Conservation (phyloP, 2,888 invertebrate genomes). For the Ornithoptera alexandrae region DNA sequence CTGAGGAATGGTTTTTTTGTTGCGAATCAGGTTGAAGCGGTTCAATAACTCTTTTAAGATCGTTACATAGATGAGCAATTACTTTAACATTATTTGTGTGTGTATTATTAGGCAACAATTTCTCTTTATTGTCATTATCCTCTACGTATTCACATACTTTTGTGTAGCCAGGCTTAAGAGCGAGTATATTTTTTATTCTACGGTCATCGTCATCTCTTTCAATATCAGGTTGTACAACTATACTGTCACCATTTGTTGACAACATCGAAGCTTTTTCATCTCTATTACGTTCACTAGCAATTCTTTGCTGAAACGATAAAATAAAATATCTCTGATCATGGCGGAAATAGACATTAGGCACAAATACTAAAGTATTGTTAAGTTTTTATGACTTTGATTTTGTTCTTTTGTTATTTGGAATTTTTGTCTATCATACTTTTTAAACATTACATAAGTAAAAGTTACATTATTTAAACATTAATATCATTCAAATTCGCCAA, state of each 20-base stretch:
- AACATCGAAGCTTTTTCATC: constrained; percentile 52
- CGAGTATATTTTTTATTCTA: constrained; percentile 65
- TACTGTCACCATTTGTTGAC: constrained; percentile 53
- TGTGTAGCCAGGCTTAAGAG: constrained; percentile 58
- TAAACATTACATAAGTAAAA: too few relatives aligned
- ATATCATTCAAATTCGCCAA: too few relatives aligned
- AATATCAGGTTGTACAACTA: constrained; percentile 39
- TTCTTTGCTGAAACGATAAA: constrained; percentile 46
- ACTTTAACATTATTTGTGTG: not conserved
- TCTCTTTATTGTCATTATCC: constrained; percentile 35
- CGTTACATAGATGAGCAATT: constrained; percentile 17
- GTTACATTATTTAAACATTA: too few relatives aligned
- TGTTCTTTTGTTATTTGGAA: too few relatives aligned
- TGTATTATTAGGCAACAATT: not conserved
- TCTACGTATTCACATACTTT: constrained; percentile 52
- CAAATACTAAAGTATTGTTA: too few relatives aligned
- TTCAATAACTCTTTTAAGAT: not conserved
- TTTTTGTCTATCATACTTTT: too few relatives aligned
- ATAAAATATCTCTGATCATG: too few relatives aligned
- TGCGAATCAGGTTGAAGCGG: not conserved
- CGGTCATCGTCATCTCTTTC: constrained; percentile 55
- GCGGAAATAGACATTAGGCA: too few relatives aligned
- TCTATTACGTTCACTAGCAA: constrained; percentile 56
- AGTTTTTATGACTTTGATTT: too few relatives aligned
- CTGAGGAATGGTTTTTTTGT: constrained; percentile 50